These are phyloP conservation scores for Botia almorhae DNA, from an alignment of 2,797 vertebrate genomes.

Conservation along the genomic window DNA sequence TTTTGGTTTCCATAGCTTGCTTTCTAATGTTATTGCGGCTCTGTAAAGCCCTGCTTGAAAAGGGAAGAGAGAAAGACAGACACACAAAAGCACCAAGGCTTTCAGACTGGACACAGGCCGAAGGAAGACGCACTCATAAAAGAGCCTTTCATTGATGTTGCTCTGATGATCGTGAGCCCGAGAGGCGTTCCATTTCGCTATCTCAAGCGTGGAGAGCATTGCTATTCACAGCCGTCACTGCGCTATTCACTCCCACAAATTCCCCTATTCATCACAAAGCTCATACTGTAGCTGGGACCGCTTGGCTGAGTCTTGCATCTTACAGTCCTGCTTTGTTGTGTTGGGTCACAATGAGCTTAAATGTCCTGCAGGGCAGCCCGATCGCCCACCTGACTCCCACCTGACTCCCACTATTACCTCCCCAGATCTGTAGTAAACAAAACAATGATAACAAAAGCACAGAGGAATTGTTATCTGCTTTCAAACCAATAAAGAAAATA, in stretches of 20 bases:
- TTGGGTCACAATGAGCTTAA: conserved; percentile 48
- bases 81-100: conserved; percentile 65
- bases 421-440: not conserved
- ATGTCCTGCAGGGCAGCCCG: conserved; percentile 37
- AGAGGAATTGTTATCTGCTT: not conserved
- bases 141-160: conserved; percentile 66
- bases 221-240: conserved; percentile 64
- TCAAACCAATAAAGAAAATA: not conserved
- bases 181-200: conserved; percentile 61
- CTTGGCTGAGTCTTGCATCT: not conserved
- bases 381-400: not conserved
- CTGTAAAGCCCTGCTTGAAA: conserved; percentile 50
- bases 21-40: conserved; percentile 28
- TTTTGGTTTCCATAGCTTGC: conserved; percentile 49
- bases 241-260: conserved; percentile 59
- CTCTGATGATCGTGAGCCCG: conserved; percentile 64
- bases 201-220: conserved; percentile 65
- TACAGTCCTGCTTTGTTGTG: conserved; percentile 48
- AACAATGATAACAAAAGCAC: conserved; percentile 7
- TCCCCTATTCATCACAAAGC: conserved; percentile 58
- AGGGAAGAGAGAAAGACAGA: conserved; percentile 56
- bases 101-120: conserved; percentile 60
- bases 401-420: not conserved
- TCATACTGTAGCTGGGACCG: conserved; percentile 52
- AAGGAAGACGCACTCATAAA: conserved; percentile 69